These are phyloP conservation scores for Myotis davidii DNA, from an alignment of 2,113 vertebrate genomes.

Conservation along the genomic window DNA sequence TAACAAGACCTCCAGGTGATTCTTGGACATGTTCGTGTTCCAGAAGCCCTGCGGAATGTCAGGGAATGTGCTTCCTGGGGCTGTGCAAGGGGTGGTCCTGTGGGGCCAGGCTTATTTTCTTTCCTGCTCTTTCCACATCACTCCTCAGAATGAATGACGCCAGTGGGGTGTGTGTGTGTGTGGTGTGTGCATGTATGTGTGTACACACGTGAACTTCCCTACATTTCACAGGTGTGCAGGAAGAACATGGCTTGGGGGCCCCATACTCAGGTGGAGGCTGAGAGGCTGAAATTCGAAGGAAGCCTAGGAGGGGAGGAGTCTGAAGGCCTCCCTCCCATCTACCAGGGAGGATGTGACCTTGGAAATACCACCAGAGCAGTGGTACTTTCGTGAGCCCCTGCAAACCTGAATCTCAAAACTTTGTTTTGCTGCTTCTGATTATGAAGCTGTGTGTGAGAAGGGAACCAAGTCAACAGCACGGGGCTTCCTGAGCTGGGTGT, in stretches of 20 bases:
- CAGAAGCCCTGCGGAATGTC: background rate
- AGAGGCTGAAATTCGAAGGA: background rate
- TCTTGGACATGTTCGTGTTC: background rate
- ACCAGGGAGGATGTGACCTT: background rate
- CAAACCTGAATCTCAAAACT: background rate
- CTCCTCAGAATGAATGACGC: background rate
- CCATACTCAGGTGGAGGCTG: background rate
- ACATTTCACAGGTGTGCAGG: background rate
- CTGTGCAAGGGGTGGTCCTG: background rate
- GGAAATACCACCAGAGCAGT: background rate
- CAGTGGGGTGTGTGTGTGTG: background rate
- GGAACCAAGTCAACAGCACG: background rate
- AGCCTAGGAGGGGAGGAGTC: background rate
- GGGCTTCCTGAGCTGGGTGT: background rate
- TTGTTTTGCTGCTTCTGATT: background rate
- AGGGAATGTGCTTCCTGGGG: background rate
- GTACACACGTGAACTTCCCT: background rate
- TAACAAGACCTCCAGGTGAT: background rate
- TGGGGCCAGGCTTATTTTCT: background rate
- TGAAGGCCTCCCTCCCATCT: background rate
- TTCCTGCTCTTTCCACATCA: background rate
- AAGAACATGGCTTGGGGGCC: background rate
- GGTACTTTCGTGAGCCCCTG: background rate
- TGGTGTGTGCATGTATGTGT: background rate
- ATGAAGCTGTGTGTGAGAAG: background rate